Conservation (phyloP, 2,888 invertebrate species). For the Cephus sareptanus region DNA sequence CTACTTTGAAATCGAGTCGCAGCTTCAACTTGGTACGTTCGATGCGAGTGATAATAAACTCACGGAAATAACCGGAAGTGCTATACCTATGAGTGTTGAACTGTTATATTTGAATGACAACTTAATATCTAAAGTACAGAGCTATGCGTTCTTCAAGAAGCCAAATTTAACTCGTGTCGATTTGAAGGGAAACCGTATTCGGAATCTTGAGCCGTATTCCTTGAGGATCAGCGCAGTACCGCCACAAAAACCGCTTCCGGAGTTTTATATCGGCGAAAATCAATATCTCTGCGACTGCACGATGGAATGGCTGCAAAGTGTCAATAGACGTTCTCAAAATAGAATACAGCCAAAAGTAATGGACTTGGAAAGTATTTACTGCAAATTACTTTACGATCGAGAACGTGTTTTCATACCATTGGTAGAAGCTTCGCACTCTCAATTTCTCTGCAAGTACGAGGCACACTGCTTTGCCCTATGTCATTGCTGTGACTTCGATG, state of each 20-base stretch:
- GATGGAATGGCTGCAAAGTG: conserved; percentile 90
- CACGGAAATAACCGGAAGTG: conserved; percentile 83
- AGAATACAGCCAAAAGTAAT: conserved; percentile 84
- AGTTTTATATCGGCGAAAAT: conserved; percentile 87
- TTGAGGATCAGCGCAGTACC: conserved; percentile 81
- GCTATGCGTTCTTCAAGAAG: conserved; percentile 88
- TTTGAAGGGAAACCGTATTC: conserved; percentile 83
- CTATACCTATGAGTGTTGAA: conserved; percentile 86
- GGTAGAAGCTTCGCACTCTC: conserved; percentile 82
- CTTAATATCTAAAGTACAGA: conserved; percentile 83
- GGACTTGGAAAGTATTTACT: conserved; percentile 85
- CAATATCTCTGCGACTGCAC: conserved; percentile 90
- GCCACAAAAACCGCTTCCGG: conserved; percentile 77
- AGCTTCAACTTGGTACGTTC: conserved; percentile 81
- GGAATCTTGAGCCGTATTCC: conserved; percentile 80
- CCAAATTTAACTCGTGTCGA: conserved; percentile 86
- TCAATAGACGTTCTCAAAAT: conserved; percentile 78
- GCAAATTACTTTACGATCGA: conserved; percentile 82
- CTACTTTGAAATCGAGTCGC: conserved; percentile 85
- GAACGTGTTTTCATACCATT: conserved; percentile 79
- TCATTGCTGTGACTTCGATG: conserved; percentile 91
- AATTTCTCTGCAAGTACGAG: conserved; percentile 87
- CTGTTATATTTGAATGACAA: conserved; percentile 84
- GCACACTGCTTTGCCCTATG: conserved; percentile 88
- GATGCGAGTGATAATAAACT: conserved; percentile 86